These are phyloP conservation scores for Chelon auratus DNA, from an alignment of 2,797 vertebrate genomes.

Conservation along the genomic window DNA sequence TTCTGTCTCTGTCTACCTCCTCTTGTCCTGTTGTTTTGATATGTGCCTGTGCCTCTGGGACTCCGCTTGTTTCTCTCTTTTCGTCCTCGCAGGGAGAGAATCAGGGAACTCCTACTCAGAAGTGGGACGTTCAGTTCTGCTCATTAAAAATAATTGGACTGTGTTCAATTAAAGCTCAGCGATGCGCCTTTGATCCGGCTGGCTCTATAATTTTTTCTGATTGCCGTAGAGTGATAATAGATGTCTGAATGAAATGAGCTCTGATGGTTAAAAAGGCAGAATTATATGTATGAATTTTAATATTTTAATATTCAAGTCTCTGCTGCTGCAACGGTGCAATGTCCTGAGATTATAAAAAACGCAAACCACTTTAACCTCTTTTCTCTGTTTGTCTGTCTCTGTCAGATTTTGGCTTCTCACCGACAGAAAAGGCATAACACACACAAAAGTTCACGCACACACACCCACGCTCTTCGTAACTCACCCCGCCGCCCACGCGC, in stretches of 20 bases:
- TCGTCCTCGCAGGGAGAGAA: slow-evolving; percentile 36
- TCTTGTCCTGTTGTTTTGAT: slow-evolving; percentile 66
- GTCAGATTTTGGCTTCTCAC: slow-evolving; percentile 22
- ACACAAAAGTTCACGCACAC: slow-evolving; percentile 33
- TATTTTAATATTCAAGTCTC: slow-evolving; percentile 16
- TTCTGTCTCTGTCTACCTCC: slow-evolving; percentile 26
- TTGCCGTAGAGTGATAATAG: slow-evolving; percentile 35
- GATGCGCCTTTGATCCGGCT: slow-evolving; percentile 74
- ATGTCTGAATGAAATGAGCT: slow-evolving; percentile 41
- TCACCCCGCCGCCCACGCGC: slow-evolving; percentile 47
- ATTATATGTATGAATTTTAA: background rate
- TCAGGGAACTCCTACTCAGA: slow-evolving; percentile 65
- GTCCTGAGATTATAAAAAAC: slow-evolving; percentile 13
- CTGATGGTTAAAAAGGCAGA: slow-evolving; percentile 22
- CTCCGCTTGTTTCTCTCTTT: slow-evolving; percentile 53
- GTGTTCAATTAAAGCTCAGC: slow-evolving; percentile 75
- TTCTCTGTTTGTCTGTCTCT: slow-evolving; percentile 1
- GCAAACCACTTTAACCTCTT: slow-evolving; percentile 10
- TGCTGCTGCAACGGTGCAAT: slow-evolving; percentile 2
- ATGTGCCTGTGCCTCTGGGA: slow-evolving; percentile 50
- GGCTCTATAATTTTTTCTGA: slow-evolving; percentile 39
- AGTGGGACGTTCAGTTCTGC: slow-evolving; percentile 65
- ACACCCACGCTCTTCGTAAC: slow-evolving; percentile 41
- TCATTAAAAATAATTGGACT: slow-evolving; percentile 86
- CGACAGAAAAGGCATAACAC: slow-evolving; percentile 29